Conservation (phyloP, 2,797 vertebrate genomes). For the Kryptolebias ocellatus region DNA sequence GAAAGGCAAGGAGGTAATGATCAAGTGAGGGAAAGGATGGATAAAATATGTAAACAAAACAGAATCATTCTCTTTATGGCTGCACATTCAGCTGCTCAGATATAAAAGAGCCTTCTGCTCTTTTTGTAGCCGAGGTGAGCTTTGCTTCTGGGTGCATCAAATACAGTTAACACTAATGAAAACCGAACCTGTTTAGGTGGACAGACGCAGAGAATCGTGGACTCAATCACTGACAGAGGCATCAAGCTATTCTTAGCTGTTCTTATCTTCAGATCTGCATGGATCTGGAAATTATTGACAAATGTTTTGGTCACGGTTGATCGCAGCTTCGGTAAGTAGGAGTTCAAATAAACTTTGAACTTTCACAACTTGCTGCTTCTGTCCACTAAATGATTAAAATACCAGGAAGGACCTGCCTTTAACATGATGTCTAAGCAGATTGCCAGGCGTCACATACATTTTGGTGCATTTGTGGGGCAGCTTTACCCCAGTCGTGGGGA, state of each 20-base stretch:
- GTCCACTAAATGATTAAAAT: too few relatives aligned
- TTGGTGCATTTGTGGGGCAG: not conserved
- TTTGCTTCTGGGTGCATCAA: not conserved
- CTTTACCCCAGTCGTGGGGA: too few relatives aligned
- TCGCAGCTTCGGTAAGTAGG: too few relatives aligned
- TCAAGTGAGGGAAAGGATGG: conserved; percentile 38
- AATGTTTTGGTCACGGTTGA: too few relatives aligned
- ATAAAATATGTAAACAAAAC: conserved; percentile 51
- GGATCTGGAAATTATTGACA: not conserved
- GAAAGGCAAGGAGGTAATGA: conserved; percentile 55
- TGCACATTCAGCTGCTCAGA: conserved; percentile 22
- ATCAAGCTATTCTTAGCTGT: not conserved
- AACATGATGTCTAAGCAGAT: not conserved
- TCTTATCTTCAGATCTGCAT: not conserved
- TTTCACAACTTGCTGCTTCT: too few relatives aligned
- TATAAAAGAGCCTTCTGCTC: not conserved
- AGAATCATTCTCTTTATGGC: conserved; percentile 31
- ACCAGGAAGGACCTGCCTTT: too few relatives aligned
- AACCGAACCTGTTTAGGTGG: not conserved
- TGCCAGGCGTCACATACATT: conserved; percentile 4
- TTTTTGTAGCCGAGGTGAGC: conserved; percentile 9
- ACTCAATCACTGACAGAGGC: too few relatives aligned
- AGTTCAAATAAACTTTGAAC: too few relatives aligned
- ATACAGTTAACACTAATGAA: not conserved
- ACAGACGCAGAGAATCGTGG: not conserved